phyloP scores from a whole-genome alignment of 2,888 invertebrate species.

The Orthonevra nobilis region DNA sequence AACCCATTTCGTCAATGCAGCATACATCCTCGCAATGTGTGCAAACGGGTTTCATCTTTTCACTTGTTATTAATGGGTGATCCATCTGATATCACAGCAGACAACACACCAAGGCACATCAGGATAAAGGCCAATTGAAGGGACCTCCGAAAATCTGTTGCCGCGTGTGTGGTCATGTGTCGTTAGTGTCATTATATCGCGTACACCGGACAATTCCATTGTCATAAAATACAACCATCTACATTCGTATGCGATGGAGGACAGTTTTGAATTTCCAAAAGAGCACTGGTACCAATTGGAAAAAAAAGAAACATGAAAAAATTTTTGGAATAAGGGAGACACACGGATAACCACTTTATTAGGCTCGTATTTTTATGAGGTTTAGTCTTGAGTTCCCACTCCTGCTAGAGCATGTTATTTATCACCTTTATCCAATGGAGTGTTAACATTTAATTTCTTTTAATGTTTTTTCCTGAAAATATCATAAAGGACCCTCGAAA shows the following conservation, averaged over 20 bases:
- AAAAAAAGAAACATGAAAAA: no score
- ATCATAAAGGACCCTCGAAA: constrained; percentile 47
- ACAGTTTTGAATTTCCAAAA: constrained; percentile 26
- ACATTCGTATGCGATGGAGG: neutral
- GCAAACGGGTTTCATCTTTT: constrained; percentile 40
- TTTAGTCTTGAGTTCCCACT: neutral
- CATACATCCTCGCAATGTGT: constrained; percentile 2
- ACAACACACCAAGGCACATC: constrained; percentile 16
- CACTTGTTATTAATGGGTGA: constrained; percentile 55
- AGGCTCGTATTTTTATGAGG: constrained; percentile 34
- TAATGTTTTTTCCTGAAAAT: constrained; percentile 38
- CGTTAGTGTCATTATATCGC: constrained; percentile 40
- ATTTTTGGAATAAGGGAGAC: no score
- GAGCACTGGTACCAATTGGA: no score
- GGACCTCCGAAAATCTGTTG: constrained; percentile 27
- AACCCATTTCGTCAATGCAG: constrained; percentile 34
- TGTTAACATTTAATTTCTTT: constrained; percentile 60
- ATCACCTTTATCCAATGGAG: constrained; percentile 52
- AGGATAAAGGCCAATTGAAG: constrained; percentile 40
- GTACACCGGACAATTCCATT: constrained; percentile 41
- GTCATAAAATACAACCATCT: constrained; percentile 38
- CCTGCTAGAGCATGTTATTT: constrained; percentile 18
- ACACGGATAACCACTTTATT: constrained; percentile 65
- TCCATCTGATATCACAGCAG: constrained; percentile 31
- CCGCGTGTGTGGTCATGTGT: constrained; percentile 58